These are phyloP conservation scores for Hemaris fuciformis DNA, from an alignment of 2,888 invertebrate genomes.

Conservation along the genomic window DNA sequence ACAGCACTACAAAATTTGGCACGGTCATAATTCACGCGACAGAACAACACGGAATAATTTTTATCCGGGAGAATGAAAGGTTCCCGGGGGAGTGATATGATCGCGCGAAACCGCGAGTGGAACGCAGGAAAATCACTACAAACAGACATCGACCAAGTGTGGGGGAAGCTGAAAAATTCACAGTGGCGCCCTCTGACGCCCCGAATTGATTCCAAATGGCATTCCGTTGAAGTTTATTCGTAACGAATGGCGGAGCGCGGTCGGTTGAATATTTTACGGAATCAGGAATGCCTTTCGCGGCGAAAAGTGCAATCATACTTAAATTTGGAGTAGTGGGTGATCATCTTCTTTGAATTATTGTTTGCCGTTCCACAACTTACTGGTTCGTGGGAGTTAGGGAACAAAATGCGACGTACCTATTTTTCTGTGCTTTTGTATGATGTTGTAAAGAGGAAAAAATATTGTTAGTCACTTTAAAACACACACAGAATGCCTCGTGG, in stretches of 20 bases:
- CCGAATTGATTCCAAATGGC: constrained; percentile 23
- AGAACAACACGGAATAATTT: neutral
- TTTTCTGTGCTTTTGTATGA: too few relatives aligned
- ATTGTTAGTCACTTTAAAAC: too few relatives aligned
- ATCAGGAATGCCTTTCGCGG: neutral
- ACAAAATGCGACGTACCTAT: too few relatives aligned
- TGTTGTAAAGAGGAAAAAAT: too few relatives aligned
- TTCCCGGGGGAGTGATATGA: neutral
- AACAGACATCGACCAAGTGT: too few relatives aligned
- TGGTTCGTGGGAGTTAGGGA: too few relatives aligned
- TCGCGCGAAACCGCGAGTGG: neutral
- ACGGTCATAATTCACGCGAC: neutral
- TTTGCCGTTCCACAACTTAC: too few relatives aligned
- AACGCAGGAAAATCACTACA: neutral
- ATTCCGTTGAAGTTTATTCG: constrained; percentile 18
- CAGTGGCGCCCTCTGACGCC: neutral
- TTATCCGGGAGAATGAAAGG: neutral
- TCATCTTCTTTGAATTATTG: too few relatives aligned
- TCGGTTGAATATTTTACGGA: constrained; percentile 9
- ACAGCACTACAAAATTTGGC: neutral
- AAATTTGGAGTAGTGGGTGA: too few relatives aligned
- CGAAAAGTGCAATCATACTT: neutral
- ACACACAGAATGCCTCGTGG: too few relatives aligned
- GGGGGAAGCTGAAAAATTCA: constrained; percentile 11
- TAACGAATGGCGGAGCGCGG: constrained; percentile 17